phyloP scores from a whole-genome alignment of 1,140 invertebrate genomes.

The Caenorhabditis latens region DNA sequence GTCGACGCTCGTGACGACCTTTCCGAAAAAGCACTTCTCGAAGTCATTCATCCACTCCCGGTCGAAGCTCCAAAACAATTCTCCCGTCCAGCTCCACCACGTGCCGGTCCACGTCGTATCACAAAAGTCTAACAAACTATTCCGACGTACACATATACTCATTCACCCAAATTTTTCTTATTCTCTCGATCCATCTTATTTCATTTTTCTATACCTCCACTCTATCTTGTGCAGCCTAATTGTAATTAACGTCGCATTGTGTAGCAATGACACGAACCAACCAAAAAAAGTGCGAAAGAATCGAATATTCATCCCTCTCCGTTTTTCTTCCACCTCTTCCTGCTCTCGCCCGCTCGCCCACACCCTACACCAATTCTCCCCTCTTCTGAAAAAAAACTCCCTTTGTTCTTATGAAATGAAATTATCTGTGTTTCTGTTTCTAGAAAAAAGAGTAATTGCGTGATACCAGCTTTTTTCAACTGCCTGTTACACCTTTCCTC shows the following conservation, averaged over 20 bases:
- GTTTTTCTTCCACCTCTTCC: not conserved
- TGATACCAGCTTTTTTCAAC: conserved; percentile 16
- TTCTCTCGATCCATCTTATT: not conserved
- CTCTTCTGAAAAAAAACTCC: not conserved
- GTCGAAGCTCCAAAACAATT: conserved; percentile 64
- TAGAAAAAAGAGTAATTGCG: conserved; percentile 34
- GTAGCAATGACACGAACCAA: conserved; percentile 23
- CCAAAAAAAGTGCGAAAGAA: conserved; percentile 37
- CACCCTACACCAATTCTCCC: conserved; percentile 8
- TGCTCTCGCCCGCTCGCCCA: conserved; percentile 14
- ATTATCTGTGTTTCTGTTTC: conserved; percentile 35
- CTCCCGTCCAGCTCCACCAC: conserved; percentile 59
- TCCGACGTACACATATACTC: not conserved
- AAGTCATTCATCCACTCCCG: conserved; percentile 68
- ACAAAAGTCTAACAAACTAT: conserved; percentile 60
- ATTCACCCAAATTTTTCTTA: not conserved
- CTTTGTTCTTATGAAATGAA: conserved; percentile 44
- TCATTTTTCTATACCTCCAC: not conserved
- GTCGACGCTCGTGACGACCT: conserved; percentile 75
- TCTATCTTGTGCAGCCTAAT: conserved; percentile 20
- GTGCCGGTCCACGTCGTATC: conserved; percentile 61
- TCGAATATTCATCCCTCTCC: conserved; percentile 41
- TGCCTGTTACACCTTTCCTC: conserved; percentile 43
- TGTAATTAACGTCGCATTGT: conserved; percentile 51
- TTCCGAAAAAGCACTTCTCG: conserved; percentile 70